These are phyloP conservation scores for Chiloscyllium plagiosum DNA, from an alignment of 2,113 vertebrate genomes.

Conservation along the genomic window DNA sequence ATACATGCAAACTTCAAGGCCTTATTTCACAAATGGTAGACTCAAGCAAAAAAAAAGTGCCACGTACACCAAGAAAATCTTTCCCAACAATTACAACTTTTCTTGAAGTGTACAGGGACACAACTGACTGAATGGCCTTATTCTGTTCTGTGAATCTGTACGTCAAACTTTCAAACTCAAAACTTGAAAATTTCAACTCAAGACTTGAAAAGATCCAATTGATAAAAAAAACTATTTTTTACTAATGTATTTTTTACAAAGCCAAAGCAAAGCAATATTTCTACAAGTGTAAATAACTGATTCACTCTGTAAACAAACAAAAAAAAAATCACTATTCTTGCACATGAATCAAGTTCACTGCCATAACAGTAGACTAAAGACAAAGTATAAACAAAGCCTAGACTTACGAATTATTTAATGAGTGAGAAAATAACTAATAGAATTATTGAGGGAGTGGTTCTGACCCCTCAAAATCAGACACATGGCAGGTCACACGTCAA, in stretches of 20 bases:
- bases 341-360: not conserved
- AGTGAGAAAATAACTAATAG: not conserved
- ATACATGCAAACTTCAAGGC: not conserved
- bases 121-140: not conserved
- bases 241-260: no score
- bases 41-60: not conserved
- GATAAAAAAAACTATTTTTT: not conserved
- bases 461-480: not conserved
- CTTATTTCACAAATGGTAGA: not conserved
- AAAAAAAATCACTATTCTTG: not conserved
- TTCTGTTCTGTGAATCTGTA: not conserved
- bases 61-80: not conserved
- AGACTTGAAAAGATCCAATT: not conserved
- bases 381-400: not conserved
- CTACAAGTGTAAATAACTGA: not conserved
- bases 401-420: not conserved
- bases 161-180: not conserved
- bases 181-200: not conserved
- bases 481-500: not conserved
- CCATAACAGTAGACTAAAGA: not conserved
- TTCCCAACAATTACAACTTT: not conserved
- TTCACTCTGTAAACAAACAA: not conserved
- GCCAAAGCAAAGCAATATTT: not conserved
- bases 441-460: not conserved
- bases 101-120: not conserved